Evolutionary conservation across 1,140 invertebrate species (phyloP).

Genomic region (Adelges cooleyi): DNA sequence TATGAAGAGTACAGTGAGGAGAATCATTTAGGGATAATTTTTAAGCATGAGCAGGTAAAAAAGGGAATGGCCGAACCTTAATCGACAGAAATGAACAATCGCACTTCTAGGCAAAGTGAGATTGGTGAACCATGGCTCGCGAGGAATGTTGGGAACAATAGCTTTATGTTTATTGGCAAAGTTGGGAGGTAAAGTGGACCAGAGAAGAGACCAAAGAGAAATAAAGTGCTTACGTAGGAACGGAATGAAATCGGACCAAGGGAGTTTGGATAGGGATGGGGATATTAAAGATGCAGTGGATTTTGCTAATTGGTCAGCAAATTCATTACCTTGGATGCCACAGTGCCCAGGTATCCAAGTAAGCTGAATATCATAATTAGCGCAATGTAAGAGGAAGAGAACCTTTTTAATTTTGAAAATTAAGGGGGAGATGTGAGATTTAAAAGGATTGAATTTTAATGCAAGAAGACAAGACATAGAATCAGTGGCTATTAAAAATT

Average conservation of each 20-base stretch:
- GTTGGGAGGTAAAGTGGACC: no score
- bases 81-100: no score
- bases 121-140: neutral
- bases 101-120: neutral
- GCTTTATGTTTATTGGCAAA: no score
- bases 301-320: neutral
- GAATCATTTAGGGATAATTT: no score
- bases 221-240: neutral
- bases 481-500: neutral
- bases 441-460: neutral
- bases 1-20: no score
- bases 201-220: no score
- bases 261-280: neutral
- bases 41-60: no score
- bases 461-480: neutral
- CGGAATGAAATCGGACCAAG: no score
- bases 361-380: neutral
- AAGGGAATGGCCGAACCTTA: no score
- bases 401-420: neutral
- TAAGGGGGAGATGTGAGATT: neutral
- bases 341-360: neutral
- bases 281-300: neutral
- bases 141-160: no score
- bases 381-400: neutral
- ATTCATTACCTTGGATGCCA: neutral